Evolutionary conservation across 2,888 invertebrate species (phyloP), one percentile per base, ranked within the genome.

Genomic region (Nemotelus pantherinus): DNA sequence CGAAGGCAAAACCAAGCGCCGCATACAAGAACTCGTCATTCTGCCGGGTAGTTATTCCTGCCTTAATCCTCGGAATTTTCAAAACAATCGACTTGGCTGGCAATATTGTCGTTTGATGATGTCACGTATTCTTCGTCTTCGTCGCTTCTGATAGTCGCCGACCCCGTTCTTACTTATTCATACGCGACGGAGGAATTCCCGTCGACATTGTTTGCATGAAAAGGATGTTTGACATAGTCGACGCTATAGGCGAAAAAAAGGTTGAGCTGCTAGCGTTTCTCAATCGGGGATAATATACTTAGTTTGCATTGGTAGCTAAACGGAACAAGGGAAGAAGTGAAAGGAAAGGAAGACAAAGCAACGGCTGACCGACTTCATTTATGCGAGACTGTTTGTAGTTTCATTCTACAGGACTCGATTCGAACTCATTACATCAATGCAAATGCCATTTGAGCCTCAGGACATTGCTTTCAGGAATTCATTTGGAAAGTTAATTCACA

Each of bases 401-500:
- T 57, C 57, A 25, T 2, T 57, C 25, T 25, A 25, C 9, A 10
- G 10, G 10, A 57, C 57, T 9, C 25, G 25, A 25, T 4, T 10
- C 67, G 39, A 44, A 25, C 47, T 60, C 67, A 48, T 67, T 67
- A 67, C 67, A 67, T 67, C 67, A 47, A 48, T 67, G 67, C 47
- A 67, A 67, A 67, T 67, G 67, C 67, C 67, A 67, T 67, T 67
- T 44, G 44, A 67, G 50, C 50, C 67, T 50, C 39, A 67, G 48
- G 50, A 67, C 67, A 67, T 67, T 67, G 67, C 67, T 39, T 67
- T 25, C 39, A 48, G 67, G 67, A 67, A 67, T 67, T 48, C 67
- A 67, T 67, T 67, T 44, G 67, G 67, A 67, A 67, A 67, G 50
- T 67, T 67, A 67, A 67, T 67, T 67, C 67, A 67, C 67, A 48